phyloP scores from a whole-genome alignment of 2,797 vertebrate genomes.

The Helarctos malayanus region DNA sequence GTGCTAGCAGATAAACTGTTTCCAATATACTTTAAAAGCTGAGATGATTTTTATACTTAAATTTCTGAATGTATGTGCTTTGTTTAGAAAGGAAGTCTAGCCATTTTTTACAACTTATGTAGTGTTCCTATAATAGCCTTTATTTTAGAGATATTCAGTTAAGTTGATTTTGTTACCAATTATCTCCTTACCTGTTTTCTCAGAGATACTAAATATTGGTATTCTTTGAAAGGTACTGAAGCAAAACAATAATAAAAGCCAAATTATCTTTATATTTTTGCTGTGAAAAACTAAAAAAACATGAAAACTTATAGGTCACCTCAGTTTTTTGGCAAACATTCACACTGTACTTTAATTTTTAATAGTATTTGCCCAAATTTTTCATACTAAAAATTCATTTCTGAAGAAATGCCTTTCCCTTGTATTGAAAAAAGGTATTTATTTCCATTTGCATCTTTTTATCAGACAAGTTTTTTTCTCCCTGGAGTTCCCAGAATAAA shows the following conservation, averaged over 20 bases:
- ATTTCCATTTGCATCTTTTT: background rate
- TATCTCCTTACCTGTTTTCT: background rate
- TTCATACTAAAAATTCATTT: background rate
- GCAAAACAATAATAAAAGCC: slow-evolving; percentile 42
- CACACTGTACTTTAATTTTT: background rate
- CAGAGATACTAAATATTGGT: background rate
- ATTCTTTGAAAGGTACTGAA: background rate
- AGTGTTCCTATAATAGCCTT: background rate
- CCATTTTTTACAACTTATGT: background rate
- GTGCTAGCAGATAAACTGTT: background rate
- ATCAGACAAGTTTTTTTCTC: background rate
- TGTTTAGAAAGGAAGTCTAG: background rate
- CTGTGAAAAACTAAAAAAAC: background rate
- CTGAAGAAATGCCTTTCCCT: background rate
- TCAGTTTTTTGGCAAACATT: background rate
- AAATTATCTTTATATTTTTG: background rate
- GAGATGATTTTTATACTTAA: background rate
- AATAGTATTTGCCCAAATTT: background rate
- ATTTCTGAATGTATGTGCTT: background rate
- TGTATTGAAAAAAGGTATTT: background rate
- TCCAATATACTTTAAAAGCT: background rate
- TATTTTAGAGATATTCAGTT: background rate
- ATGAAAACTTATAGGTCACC: background rate
- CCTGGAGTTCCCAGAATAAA: background rate
- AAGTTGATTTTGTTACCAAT: background rate